phyloP scores from a whole-genome alignment of 2,113 vertebrate species.

The Equus przewalskii region DNA sequence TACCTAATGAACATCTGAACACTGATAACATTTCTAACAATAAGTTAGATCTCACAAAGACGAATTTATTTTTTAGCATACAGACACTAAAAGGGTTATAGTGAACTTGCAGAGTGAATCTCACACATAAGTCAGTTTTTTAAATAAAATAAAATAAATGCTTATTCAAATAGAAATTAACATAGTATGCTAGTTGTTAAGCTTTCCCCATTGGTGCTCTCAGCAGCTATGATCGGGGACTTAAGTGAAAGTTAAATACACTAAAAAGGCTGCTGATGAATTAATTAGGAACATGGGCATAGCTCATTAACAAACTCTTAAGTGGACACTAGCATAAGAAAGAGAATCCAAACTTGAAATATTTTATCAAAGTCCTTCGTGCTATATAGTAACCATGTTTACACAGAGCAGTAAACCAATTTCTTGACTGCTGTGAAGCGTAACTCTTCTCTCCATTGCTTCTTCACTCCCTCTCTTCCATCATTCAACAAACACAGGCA shows the following conservation, averaged over 20 bases:
- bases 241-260: slow-evolving; percentile 32
- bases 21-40: background rate
- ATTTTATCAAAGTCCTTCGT: background rate
- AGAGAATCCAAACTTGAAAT: background rate
- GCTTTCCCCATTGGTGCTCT: background rate
- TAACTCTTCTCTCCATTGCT: background rate
- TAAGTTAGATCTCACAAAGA: background rate
- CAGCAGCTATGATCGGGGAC: background rate
- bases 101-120: background rate
- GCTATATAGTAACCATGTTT: background rate
- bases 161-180: background rate
- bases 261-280: background rate
- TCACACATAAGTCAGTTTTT: background rate
- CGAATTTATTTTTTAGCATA: background rate
- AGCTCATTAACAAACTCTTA: background rate
- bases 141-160: slow-evolving; percentile 49
- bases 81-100: background rate
- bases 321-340: background rate
- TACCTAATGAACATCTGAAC: background rate
- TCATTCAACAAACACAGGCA: background rate
- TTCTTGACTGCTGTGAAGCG: background rate
- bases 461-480: background rate
- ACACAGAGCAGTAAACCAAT: background rate
- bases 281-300: background rate
- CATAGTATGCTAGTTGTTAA: background rate